Evolutionary conservation across 2,888 invertebrate species (phyloP).

Genomic region (Tachina lurida): DNA sequence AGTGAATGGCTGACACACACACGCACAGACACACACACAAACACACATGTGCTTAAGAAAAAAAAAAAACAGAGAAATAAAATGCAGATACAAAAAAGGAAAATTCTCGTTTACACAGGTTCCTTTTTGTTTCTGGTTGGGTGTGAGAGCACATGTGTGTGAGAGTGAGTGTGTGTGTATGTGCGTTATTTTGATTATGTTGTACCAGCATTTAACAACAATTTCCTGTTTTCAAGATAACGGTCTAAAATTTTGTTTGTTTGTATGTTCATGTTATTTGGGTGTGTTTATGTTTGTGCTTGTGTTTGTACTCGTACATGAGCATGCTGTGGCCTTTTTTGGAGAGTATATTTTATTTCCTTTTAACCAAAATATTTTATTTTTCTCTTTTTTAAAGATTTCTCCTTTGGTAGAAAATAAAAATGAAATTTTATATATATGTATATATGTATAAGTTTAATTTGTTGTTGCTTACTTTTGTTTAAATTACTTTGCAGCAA

Average conservation of each 20-base stretch:
- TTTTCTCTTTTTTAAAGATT: conserved; percentile 6
- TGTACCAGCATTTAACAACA: conserved; percentile 40
- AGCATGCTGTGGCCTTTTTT: conserved; percentile 8
- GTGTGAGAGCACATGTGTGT: background rate
- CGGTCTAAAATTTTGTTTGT: conserved; percentile 50
- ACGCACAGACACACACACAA: background rate
- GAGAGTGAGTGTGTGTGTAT: background rate
- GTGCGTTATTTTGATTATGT: background rate
- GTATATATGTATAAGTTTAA: background rate
- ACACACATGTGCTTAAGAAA: background rate
- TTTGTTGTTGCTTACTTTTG: conserved; percentile 17
- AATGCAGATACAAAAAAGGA: conserved; percentile 8
- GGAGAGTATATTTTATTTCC: conserved; percentile 32
- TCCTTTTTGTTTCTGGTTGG: background rate
- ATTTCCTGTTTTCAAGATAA: conserved; percentile 62
- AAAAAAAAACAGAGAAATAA: background rate
- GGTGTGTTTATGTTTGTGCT: background rate
- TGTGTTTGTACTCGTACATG: background rate
- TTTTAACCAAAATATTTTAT: conserved; percentile 12
- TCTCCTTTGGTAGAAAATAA: conserved; percentile 6
- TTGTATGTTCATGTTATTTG: conserved; percentile 13
- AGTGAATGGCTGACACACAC: background rate
- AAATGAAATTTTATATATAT: conserved; percentile 19
- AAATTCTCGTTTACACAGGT: conserved; percentile 36
- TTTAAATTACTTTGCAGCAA: conserved; percentile 46